phyloP scores from a whole-genome alignment of 2,797 vertebrate genomes.

The Cossypha niveicapilla region DNA sequence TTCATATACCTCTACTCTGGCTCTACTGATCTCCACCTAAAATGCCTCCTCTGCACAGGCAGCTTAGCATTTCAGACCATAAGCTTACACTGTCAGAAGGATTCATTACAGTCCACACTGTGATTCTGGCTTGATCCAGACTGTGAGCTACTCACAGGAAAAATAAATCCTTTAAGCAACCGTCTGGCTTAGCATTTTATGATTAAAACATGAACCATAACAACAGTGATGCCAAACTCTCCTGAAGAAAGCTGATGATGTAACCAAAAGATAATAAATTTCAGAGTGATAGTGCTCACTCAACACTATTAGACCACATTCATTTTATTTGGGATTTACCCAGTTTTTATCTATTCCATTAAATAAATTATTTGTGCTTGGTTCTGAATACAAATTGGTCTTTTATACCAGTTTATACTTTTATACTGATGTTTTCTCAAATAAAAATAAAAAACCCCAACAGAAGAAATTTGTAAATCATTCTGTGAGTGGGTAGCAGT shows the following conservation, averaged over 20 bases:
- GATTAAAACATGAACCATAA: not conserved
- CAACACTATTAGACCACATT: not conserved
- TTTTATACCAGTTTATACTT: not conserved
- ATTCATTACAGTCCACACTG: not conserved
- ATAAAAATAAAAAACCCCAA: not conserved
- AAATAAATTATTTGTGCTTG: not conserved
- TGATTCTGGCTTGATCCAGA: not conserved
- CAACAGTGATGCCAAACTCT: not conserved
- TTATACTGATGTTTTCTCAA: not conserved
- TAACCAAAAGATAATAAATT: not conserved
- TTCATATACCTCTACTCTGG: not conserved
- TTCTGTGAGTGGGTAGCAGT: not conserved
- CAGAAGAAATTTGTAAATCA: not conserved
- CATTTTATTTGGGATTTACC: not conserved
- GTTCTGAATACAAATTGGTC: not conserved
- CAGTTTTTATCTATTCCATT: not conserved
- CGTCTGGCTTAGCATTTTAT: not conserved
- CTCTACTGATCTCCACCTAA: not conserved
- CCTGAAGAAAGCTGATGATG: not conserved
- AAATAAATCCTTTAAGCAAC: not conserved
- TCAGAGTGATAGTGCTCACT: rapidly evolving
- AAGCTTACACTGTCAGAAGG: not conserved
- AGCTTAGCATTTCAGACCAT: not conserved
- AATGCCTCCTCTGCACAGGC: not conserved
- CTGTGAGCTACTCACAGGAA: not conserved